Percentiles rank a stretch among this genome's conserved stretches.
Evolutionary conservation across 2,113 vertebrate species (phyloP).

Genomic region (Pseudopipra pipra): DNA sequence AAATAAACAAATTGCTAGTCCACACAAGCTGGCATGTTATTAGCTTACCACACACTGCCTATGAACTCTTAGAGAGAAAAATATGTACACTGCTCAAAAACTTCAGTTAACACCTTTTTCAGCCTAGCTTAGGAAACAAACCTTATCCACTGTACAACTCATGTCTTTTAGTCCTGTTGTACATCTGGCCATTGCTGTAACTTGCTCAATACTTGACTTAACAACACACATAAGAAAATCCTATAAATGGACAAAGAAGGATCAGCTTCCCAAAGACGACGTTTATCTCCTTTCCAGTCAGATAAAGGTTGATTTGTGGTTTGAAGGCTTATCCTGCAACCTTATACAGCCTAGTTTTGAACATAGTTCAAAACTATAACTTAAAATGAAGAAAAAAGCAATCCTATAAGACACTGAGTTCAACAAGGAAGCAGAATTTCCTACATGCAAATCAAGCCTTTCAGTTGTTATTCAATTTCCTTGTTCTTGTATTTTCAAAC

Average conservation of each 20-base stretch:
- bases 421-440: not conserved
- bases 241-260: slow-evolving; percentile 7
- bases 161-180: not conserved
- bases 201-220: not conserved
- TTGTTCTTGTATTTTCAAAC: not conserved
- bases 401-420: not conserved
- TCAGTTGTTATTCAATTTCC: not conserved
- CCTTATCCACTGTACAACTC: not conserved
- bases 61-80: not conserved
- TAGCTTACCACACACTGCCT: not conserved
- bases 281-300: not conserved
- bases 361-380: not conserved
- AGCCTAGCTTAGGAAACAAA: not conserved
- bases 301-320: slow-evolving; percentile 17
- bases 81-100: not conserved
- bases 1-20: not conserved
- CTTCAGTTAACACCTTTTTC: not conserved
- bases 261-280: not conserved
- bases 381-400: not conserved
- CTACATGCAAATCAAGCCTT: not conserved
- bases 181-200: not conserved
- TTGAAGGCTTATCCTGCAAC: not conserved
- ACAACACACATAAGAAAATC: not conserved
- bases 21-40: not conserved
- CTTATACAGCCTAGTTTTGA: slow-evolving; percentile 2